These are phyloP conservation scores for Nannoperca obscura DNA, from an alignment of 2,797 vertebrate species.

Conservation along the genomic window DNA sequence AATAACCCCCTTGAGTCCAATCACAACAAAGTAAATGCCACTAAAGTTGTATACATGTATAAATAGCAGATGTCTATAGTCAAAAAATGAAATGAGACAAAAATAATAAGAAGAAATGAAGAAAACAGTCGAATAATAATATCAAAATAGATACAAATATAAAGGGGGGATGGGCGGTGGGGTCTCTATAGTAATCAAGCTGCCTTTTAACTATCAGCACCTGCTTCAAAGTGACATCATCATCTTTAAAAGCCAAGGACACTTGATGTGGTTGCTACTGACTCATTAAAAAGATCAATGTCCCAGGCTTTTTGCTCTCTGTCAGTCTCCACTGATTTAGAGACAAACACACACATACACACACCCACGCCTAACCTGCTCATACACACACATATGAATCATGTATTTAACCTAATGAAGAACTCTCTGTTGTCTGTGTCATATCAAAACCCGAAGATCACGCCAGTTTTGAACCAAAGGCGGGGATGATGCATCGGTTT, in stretches of 20 bases:
- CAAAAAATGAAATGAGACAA: slow-evolving; percentile 2
- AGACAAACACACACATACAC: slow-evolving; percentile 22
- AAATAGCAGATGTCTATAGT: not conserved
- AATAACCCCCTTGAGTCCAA: not conserved
- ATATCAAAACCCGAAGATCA: slow-evolving; percentile 33
- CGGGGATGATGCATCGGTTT: slow-evolving; percentile 37
- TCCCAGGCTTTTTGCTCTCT: slow-evolving; percentile 44
- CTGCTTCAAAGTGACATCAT: slow-evolving; percentile 70
- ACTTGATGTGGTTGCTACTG: slow-evolving; percentile 43
- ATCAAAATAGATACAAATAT: slow-evolving; percentile 9
- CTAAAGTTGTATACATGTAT: not conserved
- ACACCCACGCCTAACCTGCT: not conserved
- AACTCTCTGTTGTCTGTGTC: slow-evolving; percentile 45
- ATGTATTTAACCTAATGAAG: slow-evolving; percentile 65
- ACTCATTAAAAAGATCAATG: slow-evolving; percentile 69
- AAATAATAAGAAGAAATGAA: slow-evolving; percentile 5
- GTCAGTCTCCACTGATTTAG: slow-evolving; percentile 40
- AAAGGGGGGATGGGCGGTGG: not conserved
- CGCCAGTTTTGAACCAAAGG: slow-evolving; percentile 30
- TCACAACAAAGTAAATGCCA: slow-evolving; percentile 4
- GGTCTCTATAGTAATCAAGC: slow-evolving; percentile 32
- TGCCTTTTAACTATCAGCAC: slow-evolving; percentile 51
- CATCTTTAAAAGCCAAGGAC: slow-evolving; percentile 55
- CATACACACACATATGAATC: slow-evolving; percentile 53
- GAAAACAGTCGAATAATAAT: not conserved